A percentile compares a stretch with the other conserved stretches of the same genome.
These are phyloP conservation scores for Cliona cf. orientalis DNA, from an alignment of 37 sponge, comb jelly and placozoan genomes.

Conservation along the genomic window DNA sequence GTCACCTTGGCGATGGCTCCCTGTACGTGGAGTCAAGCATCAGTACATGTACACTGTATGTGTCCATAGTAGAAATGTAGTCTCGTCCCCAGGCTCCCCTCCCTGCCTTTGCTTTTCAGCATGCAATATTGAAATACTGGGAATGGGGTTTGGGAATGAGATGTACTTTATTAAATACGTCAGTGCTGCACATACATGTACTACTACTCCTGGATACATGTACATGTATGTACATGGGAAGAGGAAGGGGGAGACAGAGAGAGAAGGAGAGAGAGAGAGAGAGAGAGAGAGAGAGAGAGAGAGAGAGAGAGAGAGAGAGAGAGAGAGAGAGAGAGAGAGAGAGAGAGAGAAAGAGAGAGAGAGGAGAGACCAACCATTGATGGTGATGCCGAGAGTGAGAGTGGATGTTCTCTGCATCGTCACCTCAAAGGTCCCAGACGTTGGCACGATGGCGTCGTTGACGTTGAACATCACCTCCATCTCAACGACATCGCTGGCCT, in stretches of 20 bases:
- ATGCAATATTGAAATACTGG: no score
- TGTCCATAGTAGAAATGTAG: no score
- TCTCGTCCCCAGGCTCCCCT: no score
- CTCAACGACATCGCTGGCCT: slow-evolving; percentile 50
- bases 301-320: slow-evolving; percentile 21
- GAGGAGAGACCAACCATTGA: slow-evolving; percentile 61
- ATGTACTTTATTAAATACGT: no score
- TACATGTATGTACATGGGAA: neutral
- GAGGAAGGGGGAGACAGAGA: neutral
- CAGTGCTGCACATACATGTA: no score
- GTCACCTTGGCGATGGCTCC: slow-evolving; percentile 46
- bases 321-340: slow-evolving; percentile 1
- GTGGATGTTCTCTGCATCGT: slow-evolving; percentile 65
- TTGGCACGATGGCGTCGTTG: slow-evolving; percentile 73
- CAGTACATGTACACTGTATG: no score
- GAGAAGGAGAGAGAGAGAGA: slow-evolving; percentile 11
- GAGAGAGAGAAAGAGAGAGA: neutral
- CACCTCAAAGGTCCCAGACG: slow-evolving; percentile 84
- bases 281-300: slow-evolving; percentile 21
- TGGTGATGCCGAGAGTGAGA: slow-evolving; percentile 82
- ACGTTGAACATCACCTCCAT: slow-evolving; percentile 74
- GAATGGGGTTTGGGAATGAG: no score
- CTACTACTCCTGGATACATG: no score
- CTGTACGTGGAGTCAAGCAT: slow-evolving; percentile 2
- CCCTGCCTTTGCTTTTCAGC: no score